Percentiles rank a stretch among this genome's conserved stretches.
These are phyloP conservation scores for Cryptus armator DNA, from an alignment of 2,888 invertebrate genomes.

Conservation along the genomic window DNA sequence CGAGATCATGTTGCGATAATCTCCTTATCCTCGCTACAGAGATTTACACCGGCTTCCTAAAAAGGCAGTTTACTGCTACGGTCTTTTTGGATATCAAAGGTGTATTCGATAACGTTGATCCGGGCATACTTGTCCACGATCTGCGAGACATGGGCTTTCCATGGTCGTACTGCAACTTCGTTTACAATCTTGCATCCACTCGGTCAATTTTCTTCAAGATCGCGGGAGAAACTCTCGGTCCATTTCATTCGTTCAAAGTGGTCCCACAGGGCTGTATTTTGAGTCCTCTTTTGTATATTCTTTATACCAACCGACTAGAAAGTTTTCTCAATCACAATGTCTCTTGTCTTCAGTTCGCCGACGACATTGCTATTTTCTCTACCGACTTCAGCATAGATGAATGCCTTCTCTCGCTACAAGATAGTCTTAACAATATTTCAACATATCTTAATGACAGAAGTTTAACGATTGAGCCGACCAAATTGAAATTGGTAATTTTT, in stretches of 20 bases:
- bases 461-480: slow-evolving; percentile 43
- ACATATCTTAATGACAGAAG: slow-evolving; percentile 8
- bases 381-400: neutral
- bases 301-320: slow-evolving; percentile 27
- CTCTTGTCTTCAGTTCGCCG: slow-evolving; percentile 50
- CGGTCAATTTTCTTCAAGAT: slow-evolving; percentile 40
- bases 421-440: slow-evolving; percentile 18
- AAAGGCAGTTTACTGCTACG: neutral
- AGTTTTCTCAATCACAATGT: neutral
- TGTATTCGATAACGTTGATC: slow-evolving; percentile 50
- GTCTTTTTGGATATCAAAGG: slow-evolving; percentile 52
- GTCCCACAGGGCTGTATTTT: slow-evolving; percentile 47
- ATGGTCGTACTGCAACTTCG: slow-evolving; percentile 33
- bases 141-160: neutral
- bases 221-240: slow-evolving; percentile 19
- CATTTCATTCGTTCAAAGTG: slow-evolving; percentile 31
- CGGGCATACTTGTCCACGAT: neutral
- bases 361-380: slow-evolving; percentile 34
- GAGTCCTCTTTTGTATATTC: slow-evolving; percentile 35
- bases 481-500: slow-evolving; percentile 47
- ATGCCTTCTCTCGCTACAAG: slow-evolving; percentile 14
- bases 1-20: no score
- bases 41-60: slow-evolving; percentile 18
- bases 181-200: slow-evolving; percentile 29
- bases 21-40: neutral